These are phyloP conservation scores for Drymonia ruficornis DNA, from an alignment of 2,888 invertebrate genomes.

Conservation along the genomic window DNA sequence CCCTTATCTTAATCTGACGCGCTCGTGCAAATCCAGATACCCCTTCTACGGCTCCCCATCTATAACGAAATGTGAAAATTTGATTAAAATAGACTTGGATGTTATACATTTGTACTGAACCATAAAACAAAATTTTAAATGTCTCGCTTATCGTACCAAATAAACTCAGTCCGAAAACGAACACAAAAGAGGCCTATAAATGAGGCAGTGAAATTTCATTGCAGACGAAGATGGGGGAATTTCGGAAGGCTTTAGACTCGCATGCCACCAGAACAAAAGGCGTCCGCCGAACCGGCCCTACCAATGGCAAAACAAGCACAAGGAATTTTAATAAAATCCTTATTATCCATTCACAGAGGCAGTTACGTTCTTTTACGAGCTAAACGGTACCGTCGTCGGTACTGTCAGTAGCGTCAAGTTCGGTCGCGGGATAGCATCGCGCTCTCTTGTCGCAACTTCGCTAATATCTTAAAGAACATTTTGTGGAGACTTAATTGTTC, in stretches of 20 bases:
- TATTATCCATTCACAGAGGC: constrained; percentile 80
- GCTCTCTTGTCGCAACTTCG: constrained; percentile 61
- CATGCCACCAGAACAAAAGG: constrained; percentile 72
- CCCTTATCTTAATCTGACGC: no score
- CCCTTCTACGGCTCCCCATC: no score
- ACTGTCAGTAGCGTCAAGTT: no score
- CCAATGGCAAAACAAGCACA: constrained; percentile 74
- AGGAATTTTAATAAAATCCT: constrained; percentile 83
- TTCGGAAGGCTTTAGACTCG: constrained; percentile 59
- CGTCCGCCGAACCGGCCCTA: constrained; percentile 51
- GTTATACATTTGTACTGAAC: no score
- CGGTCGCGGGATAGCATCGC: constrained; percentile 56
- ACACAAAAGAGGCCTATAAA: constrained; percentile 57
- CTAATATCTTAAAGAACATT: constrained; percentile 66
- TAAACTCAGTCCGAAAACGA: constrained; percentile 51
- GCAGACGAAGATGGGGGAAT: constrained; percentile 56
- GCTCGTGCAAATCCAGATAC: no score
- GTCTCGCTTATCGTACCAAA: constrained; percentile 42
- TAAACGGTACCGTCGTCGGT: constrained; percentile 59
- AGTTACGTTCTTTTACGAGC: constrained; percentile 78
- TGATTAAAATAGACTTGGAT: no score
- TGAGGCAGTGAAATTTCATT: constrained; percentile 64
- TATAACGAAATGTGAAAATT: no score
- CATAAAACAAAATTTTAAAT: constrained; percentile 34
- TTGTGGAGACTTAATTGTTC: constrained; percentile 58